Evolutionary conservation across 1,140 invertebrate species (phyloP).

Genomic region (Heliothis subflexa): DNA sequence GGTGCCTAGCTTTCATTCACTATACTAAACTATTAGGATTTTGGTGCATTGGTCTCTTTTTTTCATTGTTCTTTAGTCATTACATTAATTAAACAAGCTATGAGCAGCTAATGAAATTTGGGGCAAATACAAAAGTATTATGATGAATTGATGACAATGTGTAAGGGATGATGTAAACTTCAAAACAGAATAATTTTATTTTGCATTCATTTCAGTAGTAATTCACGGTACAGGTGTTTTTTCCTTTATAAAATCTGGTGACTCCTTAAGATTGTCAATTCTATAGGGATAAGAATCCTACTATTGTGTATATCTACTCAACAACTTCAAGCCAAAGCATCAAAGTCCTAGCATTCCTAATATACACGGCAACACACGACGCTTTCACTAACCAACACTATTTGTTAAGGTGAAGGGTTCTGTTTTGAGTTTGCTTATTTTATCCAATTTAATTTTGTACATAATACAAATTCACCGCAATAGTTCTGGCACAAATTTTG

Average conservation of each 20-base stretch:
- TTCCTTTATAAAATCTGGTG: too few species aligned
- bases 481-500: not conserved
- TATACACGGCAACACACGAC: conserved; percentile 35
- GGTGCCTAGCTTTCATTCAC: conserved; percentile 21
- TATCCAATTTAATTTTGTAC: conserved; percentile 27
- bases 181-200: too few species aligned
- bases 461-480: conserved; percentile 26
- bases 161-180: too few species aligned
- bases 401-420: conserved; percentile 9
- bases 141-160: too few species aligned
- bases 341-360: conserved; percentile 23
- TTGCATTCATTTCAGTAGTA: too few species aligned
- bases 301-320: not conserved
- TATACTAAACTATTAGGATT: not conserved
- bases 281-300: too few species aligned
- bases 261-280: too few species aligned
- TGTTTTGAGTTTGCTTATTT: conserved; percentile 6
- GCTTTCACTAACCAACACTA: conserved; percentile 24
- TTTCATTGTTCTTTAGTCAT: too few species aligned
- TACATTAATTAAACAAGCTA: too few species aligned
- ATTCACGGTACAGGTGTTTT: too few species aligned
- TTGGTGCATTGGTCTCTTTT: conserved; percentile 1
- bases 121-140: too few species aligned
- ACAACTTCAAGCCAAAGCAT: not conserved
- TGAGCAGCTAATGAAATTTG: too few species aligned